Evolutionary conservation across 2,797 vertebrate species (phyloP).

Genomic region (Ataeniobius toweri): DNA sequence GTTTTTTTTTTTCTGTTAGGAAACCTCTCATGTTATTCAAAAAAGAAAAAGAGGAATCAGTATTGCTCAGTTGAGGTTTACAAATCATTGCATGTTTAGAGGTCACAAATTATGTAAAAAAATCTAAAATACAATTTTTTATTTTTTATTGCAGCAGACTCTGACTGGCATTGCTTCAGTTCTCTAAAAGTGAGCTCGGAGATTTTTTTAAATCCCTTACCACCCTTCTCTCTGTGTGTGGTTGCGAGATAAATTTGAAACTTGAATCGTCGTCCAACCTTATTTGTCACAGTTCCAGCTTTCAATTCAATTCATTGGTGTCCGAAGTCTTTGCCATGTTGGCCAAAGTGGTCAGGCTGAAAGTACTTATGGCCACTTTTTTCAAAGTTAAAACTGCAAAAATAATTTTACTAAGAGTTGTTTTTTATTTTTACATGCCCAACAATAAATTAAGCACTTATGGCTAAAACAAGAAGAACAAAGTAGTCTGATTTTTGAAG

Average conservation of each 20-base stretch:
- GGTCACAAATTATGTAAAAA: not conserved
- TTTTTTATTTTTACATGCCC: no score
- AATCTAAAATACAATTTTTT: not conserved
- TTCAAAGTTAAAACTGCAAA: no score
- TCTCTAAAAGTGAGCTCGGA: not conserved
- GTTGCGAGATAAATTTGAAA: no score
- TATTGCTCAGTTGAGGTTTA: not conserved
- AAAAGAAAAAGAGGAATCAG: not conserved
- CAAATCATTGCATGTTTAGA: not conserved
- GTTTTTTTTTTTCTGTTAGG: not conserved
- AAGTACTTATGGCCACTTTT: no score
- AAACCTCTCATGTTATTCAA: not conserved
- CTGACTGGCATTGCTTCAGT: not conserved
- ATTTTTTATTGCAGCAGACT: not conserved
- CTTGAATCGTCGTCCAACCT: not conserved
- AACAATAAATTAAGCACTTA: no score
- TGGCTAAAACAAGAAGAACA: not conserved
- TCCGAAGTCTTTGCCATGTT: not conserved
- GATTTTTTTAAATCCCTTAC: not conserved
- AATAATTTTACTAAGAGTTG: no score
- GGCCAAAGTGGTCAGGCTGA: not conserved
- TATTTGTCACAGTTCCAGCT: not conserved
- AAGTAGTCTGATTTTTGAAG: not conserved
- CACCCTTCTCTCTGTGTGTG: not conserved
- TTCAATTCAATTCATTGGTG: not conserved